Conservation (phyloP, 2,797 vertebrate genomes). For the Onychomys torridus region DNA sequence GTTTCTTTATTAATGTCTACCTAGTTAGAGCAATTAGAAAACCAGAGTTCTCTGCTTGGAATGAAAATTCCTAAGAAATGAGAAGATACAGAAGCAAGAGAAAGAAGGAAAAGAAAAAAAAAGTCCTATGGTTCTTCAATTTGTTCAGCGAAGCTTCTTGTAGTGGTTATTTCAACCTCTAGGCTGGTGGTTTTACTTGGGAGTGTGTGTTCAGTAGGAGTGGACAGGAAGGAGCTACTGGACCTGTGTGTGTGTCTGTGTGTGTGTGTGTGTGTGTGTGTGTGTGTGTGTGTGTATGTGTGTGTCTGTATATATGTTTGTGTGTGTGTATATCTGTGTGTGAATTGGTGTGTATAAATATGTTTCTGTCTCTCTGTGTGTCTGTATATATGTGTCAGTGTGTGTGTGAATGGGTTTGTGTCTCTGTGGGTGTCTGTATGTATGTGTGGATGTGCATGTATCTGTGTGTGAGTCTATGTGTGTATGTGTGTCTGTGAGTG, state of each 20-base stretch:
- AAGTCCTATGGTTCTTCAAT: not conserved
- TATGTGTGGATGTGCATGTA: not conserved
- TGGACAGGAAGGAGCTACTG: not conserved
- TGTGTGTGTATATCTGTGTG: not conserved
- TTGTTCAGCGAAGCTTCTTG: not conserved
- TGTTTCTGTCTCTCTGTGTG: not conserved
- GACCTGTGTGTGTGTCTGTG: not conserved
- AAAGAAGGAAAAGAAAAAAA: slow-evolving; percentile 1
- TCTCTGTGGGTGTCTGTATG: not conserved
- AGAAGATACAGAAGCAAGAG: not conserved
- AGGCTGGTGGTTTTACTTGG: not conserved
- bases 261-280: not conserved
- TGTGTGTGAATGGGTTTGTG: not conserved
- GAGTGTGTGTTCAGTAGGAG: slow-evolving; percentile 26
- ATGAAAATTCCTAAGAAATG: slow-evolving; percentile 33
- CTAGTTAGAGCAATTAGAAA: not conserved
- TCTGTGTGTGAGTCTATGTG: not conserved
- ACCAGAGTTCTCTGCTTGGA: slow-evolving; percentile 50
- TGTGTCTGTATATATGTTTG: not conserved
- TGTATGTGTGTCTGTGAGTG: not conserved
- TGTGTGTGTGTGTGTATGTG: not conserved
- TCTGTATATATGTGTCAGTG: not conserved
- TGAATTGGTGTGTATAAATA: not conserved
- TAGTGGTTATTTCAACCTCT: not conserved
- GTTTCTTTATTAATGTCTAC: not conserved